Conservation (phyloP, 2,797 vertebrate species). For the Sebastes kiyomatsui region DNA sequence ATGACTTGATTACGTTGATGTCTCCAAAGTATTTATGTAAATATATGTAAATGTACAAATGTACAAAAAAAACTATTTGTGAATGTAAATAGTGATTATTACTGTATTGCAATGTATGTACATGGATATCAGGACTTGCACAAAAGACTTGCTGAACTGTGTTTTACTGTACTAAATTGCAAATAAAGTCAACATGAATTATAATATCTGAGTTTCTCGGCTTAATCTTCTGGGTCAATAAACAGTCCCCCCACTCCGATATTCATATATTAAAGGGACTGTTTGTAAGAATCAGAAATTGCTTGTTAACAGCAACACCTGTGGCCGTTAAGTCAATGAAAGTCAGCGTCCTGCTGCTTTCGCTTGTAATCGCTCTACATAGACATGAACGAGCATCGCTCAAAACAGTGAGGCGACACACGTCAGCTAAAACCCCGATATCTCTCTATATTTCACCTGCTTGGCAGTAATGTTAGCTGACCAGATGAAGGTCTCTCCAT, state of each 20-base stretch:
- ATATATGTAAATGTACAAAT: background rate
- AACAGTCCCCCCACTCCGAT: background rate
- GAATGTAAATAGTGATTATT: background rate
- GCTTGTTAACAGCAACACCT: too few relatives aligned
- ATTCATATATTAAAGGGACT: too few relatives aligned
- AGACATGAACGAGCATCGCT: too few relatives aligned
- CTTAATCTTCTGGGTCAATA: background rate
- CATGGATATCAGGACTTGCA: background rate
- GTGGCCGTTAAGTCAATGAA: too few relatives aligned
- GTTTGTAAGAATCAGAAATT: too few relatives aligned
- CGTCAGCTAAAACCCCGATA: rapidly evolving
- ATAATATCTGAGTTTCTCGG: background rate
- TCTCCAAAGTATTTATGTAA: background rate
- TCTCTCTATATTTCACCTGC: rapidly evolving
- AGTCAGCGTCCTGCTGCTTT: too few relatives aligned
- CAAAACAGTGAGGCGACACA: too few relatives aligned
- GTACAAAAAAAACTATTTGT: background rate
- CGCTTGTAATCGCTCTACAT: too few relatives aligned
- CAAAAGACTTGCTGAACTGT: background rate
- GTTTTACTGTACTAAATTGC: background rate
- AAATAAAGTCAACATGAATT: background rate
- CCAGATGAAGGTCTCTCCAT: too few relatives aligned
- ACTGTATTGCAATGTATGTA: background rate
- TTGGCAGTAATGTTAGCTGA: too few relatives aligned
- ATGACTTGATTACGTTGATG: background rate